Conservation (phyloP, 2,888 invertebrate species). For the Polyommatus icarus region DNA sequence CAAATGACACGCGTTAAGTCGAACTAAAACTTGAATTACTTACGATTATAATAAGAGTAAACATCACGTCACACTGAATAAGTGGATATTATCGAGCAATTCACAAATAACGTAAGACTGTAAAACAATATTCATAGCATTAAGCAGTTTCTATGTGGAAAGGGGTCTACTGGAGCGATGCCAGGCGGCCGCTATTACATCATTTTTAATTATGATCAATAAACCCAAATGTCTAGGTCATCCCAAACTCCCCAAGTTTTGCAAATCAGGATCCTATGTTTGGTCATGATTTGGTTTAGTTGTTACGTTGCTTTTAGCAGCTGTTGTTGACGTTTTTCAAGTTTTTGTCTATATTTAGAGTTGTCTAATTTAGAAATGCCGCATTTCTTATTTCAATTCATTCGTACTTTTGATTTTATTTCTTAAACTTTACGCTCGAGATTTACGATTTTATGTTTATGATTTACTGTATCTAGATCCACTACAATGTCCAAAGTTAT, state of each 20-base stretch:
- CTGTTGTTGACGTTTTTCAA: neutral
- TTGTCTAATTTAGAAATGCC: neutral
- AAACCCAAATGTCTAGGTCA: slow-evolving; percentile 17
- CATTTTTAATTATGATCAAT: slow-evolving; percentile 31
- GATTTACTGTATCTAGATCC: neutral
- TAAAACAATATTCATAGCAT: slow-evolving; percentile 26
- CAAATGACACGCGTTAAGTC: neutral
- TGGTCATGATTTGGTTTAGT: too few relatives aligned
- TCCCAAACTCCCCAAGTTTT: neutral
- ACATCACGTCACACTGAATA: neutral
- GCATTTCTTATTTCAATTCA: neutral
- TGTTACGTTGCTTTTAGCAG: neutral
- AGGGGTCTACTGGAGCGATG: slow-evolving; percentile 19
- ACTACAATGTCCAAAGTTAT: neutral
- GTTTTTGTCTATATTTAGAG: neutral
- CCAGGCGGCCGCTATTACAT: slow-evolving; percentile 20
- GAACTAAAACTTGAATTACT: neutral
- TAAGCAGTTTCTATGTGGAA: slow-evolving; percentile 29
- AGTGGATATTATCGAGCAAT: neutral
- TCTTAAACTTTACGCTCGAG: neutral
- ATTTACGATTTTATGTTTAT: neutral
- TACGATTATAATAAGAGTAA: neutral
- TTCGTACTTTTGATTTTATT: neutral
- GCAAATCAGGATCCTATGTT: neutral
- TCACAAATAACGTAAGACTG: slow-evolving; percentile 18